Percentiles rank a stretch among this genome's conserved stretches.
Evolutionary conservation across 2,797 vertebrate genomes (phyloP).

Genomic region (Lophius americanus): DNA sequence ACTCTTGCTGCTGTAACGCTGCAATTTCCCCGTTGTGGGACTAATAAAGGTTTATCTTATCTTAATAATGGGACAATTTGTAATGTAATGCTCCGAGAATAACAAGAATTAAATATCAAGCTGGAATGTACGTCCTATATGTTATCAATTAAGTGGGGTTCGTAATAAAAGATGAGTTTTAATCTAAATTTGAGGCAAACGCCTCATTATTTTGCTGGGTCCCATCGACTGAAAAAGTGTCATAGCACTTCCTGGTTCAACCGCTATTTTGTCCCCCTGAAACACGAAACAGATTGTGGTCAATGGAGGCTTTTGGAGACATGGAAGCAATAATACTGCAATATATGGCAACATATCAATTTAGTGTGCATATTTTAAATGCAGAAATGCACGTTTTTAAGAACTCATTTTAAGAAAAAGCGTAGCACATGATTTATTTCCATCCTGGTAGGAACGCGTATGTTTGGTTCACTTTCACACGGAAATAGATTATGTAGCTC

Average conservation of each 20-base stretch:
- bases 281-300: neutral
- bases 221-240: slow-evolving; percentile 44
- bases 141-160: accelerated
- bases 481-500: slow-evolving; percentile 32
- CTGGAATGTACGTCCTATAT: accelerated
- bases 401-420: no score
- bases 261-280: neutral
- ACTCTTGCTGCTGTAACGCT: no score
- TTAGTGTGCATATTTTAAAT: accelerated
- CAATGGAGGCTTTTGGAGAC: neutral
- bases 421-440: no score
- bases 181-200: slow-evolving; percentile 9
- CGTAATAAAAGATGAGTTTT: neutral
- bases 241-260: slow-evolving; percentile 67
- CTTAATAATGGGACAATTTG: accelerated
- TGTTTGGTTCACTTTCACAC: slow-evolving; percentile 10
- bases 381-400: neutral
- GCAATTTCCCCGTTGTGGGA: no score
- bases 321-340: accelerated
- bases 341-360: accelerated
- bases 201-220: slow-evolving; percentile 77
- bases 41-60: no score
- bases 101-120: neutral
- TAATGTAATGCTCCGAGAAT: accelerated
- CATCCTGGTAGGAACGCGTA: slow-evolving; percentile 34